A percentile compares a stretch with the other conserved stretches of the same genome.
Conservation (phyloP, 2,113 vertebrate genomes). For the Ameiurus melas region DNA sequence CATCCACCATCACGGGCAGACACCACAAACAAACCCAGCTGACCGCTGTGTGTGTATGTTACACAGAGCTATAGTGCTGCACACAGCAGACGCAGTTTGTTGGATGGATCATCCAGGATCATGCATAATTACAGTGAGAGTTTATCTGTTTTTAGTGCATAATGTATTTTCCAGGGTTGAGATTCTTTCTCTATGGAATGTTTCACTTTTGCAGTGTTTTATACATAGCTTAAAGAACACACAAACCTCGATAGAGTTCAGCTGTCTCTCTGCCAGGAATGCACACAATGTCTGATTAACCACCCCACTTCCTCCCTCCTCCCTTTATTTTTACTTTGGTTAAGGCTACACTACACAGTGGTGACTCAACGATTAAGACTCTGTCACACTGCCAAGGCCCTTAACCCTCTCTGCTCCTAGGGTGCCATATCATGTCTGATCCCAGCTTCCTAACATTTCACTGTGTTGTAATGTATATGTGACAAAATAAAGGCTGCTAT, state of each 20-base stretch:
- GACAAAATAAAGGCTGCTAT: too few species aligned
- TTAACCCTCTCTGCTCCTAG: too few species aligned
- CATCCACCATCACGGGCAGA: constrained; percentile 34
- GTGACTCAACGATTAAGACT: too few species aligned
- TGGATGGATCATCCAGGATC: constrained; percentile 8
- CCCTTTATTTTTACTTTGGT: background rate
- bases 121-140: constrained; percentile 48
- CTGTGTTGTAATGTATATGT: too few species aligned
- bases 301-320: background rate
- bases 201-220: background rate
- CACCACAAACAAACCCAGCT: constrained; percentile 51
- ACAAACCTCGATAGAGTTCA: background rate
- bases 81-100: background rate
- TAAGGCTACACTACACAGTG: background rate
- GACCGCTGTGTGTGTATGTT: constrained; percentile 21
- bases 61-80: constrained; percentile 6
- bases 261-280: background rate
- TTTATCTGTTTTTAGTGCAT: constrained; percentile 48
- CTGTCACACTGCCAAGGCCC: too few species aligned
- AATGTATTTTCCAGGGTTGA: constrained; percentile 45
- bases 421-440: too few species aligned
- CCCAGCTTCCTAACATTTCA: too few species aligned
- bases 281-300: background rate
- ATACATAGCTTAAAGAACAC: background rate
- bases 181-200: constrained; percentile 3